These are phyloP conservation scores for Melanostoma scalare DNA, from an alignment of 2,888 invertebrate species.

Conservation along the genomic window DNA sequence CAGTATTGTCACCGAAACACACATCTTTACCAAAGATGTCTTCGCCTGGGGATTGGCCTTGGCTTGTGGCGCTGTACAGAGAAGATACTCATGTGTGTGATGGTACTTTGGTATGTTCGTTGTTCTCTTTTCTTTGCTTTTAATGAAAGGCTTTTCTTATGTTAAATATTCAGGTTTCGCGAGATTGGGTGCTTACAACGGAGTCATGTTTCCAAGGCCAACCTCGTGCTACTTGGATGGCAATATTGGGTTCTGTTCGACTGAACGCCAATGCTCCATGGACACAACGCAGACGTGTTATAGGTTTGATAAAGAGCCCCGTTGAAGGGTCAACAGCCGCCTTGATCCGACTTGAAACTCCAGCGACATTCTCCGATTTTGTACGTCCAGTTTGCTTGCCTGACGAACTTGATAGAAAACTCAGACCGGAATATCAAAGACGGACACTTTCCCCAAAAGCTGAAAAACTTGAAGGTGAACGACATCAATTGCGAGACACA, in stretches of 20 bases:
- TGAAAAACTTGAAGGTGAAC: slow-evolving; percentile 78
- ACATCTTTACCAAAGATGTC: slow-evolving; percentile 87
- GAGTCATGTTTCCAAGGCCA: slow-evolving; percentile 95
- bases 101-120: slow-evolving; percentile 86
- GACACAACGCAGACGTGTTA: slow-evolving; percentile 92
- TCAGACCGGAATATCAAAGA: slow-evolving; percentile 76
- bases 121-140: background rate
- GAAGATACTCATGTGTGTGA: slow-evolving; percentile 94
- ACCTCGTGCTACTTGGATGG: slow-evolving; percentile 93
- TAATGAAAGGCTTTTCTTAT: too few relatives aligned
- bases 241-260: slow-evolving; percentile 89
- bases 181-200: slow-evolving; percentile 93
- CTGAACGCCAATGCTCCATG: slow-evolving; percentile 91
- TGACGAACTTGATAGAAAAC: slow-evolving; percentile 82
- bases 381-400: slow-evolving; percentile 92
- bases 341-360: slow-evolving; percentile 89
- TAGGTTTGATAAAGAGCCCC: slow-evolving; percentile 94
- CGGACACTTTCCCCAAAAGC: slow-evolving; percentile 79
- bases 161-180: slow-evolving; percentile 82
- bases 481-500: slow-evolving; percentile 44
- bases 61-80: slow-evolving; percentile 92
- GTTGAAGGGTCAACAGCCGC: slow-evolving; percentile 94
- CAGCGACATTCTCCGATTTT: slow-evolving; percentile 90
- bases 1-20: slow-evolving; percentile 82
- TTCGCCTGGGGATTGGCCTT: slow-evolving; percentile 94